Base-by-base conservation (phyloP, 2,113 vertebrate species). In the Grammomys dolichurus region DNA sequence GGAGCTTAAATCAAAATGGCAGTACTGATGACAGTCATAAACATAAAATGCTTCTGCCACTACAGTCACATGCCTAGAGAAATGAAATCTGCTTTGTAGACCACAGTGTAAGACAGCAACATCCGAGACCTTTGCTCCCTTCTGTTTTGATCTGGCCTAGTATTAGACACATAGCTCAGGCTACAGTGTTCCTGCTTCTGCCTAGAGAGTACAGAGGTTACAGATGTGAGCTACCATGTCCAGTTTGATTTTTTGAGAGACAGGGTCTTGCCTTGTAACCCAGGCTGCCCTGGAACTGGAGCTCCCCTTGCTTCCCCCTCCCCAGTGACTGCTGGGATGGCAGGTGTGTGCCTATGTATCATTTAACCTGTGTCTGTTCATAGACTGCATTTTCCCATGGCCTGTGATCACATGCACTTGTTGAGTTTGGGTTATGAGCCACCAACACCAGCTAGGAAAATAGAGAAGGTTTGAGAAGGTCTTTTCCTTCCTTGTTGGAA, bases 1-100 rank as follows among this genome's bases (percentile, higher is more conserved):
- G 40, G 36, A 33, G 46, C 46, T 91, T 36, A 56, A 51, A 69
- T 73, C 73, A 77, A 82, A 85, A 91, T 22, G 5, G 26, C 24
- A 69, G 19, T 54, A 86, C 22, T 26, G 36, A 58, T 43, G 22
- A 77, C 54, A 86, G 75, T 80, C 87, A 94, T 31, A 10, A 36
- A 48, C 14, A 16, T 33, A 84, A 78, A 82, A 46, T 89, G 26
- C 70, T 80, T 76, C 75, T 87, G 75, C 48, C 70, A 36, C 70
- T 17, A 10, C 3, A 17, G 43, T 70, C 9, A 16, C 0, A 5
- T 92, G 60, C 31, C 86, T 76, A 40, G n/a, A 93, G 75, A 87
- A 87, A 86, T 81, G 69, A 86, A 92, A 90, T 36, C 87, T 65
- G 89, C 48, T 16, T 91, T 88, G 77, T n/a, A 89, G 19, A 81